These are phyloP conservation scores for Xanthorhoe spadicearia DNA, from an alignment of 2,888 invertebrate species.

Conservation along the genomic window DNA sequence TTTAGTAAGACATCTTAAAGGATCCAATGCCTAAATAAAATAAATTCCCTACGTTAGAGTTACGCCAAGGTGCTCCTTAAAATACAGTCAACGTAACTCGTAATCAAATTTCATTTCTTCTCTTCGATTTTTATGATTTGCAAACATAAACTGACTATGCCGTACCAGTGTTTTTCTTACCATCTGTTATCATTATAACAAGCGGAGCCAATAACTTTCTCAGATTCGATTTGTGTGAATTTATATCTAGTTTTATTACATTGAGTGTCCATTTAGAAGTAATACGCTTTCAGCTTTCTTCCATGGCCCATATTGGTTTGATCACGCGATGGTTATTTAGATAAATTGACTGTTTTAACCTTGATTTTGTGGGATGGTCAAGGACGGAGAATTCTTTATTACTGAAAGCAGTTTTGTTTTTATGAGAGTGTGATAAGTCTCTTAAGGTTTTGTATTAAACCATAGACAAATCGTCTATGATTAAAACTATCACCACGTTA, in stretches of 20 bases:
- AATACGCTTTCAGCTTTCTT: conserved; percentile 35
- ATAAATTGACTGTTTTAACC: conserved; percentile 33
- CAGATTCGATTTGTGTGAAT: conserved; percentile 31
- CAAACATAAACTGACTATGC: conserved; percentile 8
- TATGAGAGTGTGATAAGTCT: not conserved
- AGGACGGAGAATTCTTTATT: conserved; percentile 16
- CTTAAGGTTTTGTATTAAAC: not conserved
- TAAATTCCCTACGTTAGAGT: too few relatives aligned
- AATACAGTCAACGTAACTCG: too few relatives aligned
- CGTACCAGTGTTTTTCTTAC: conserved; percentile 4
- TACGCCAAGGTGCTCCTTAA: too few relatives aligned
- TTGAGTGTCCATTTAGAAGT: conserved; percentile 34
- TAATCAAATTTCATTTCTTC: too few relatives aligned
- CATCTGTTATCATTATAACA: conserved; percentile 14
- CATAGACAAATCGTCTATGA: too few relatives aligned
- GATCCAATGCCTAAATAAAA: too few relatives aligned
- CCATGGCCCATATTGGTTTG: conserved; percentile 34
- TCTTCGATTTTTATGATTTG: not conserved
- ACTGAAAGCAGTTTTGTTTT: not conserved
- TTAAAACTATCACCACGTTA: too few relatives aligned
- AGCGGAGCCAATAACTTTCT: conserved; percentile 31
- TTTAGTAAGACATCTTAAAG: too few relatives aligned
- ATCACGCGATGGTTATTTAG: conserved; percentile 40
- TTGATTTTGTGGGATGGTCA: conserved; percentile 34
- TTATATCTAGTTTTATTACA: conserved; percentile 35